phyloP scores from a whole-genome alignment of 2,888 invertebrate genomes.

The Prosopocoilus inquinatus region DNA sequence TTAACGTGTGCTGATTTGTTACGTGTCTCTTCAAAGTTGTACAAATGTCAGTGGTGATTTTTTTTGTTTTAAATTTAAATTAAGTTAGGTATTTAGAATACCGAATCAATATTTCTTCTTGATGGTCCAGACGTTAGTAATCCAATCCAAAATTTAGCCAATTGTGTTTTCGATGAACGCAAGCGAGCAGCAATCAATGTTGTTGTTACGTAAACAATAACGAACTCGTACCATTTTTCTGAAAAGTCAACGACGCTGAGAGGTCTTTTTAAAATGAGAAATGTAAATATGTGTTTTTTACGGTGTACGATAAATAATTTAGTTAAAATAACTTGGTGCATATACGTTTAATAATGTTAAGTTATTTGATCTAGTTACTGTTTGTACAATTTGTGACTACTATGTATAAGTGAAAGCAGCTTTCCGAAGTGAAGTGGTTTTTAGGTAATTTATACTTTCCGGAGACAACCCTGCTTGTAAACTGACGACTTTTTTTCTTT shows the following conservation, averaged over 20 bases:
- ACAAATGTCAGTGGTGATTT: too few species aligned
- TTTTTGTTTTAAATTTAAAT: too few species aligned
- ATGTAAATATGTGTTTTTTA: constrained; percentile 21
- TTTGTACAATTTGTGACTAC: constrained; percentile 14
- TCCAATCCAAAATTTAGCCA: too few species aligned
- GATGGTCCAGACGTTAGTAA: too few species aligned
- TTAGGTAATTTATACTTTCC: constrained; percentile 13
- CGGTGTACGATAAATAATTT: constrained; percentile 17
- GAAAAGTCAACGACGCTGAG: not conserved
- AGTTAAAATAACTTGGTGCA: constrained; percentile 14
- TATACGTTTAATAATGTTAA: constrained; percentile 14
- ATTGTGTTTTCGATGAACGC: constrained; percentile 8
- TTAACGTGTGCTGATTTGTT: too few species aligned
- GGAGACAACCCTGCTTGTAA: constrained; percentile 18
- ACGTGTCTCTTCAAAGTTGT: too few species aligned
- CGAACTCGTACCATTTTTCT: too few species aligned
- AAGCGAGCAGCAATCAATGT: constrained; percentile 10
- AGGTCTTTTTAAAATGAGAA: constrained; percentile 2
- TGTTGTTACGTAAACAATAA: constrained; percentile 2
- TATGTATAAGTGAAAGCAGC: constrained; percentile 16
- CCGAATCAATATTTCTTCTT: too few species aligned
- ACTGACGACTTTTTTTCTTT: not conserved
- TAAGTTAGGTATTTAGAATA: too few species aligned
- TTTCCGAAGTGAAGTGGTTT: constrained; percentile 14
- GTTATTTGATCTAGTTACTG: constrained; percentile 15